A percentile compares a stretch with the other conserved stretches of the same genome.
phyloP scores from a whole-genome alignment of 2,888 invertebrate genomes.

The Dasypolia templi region DNA sequence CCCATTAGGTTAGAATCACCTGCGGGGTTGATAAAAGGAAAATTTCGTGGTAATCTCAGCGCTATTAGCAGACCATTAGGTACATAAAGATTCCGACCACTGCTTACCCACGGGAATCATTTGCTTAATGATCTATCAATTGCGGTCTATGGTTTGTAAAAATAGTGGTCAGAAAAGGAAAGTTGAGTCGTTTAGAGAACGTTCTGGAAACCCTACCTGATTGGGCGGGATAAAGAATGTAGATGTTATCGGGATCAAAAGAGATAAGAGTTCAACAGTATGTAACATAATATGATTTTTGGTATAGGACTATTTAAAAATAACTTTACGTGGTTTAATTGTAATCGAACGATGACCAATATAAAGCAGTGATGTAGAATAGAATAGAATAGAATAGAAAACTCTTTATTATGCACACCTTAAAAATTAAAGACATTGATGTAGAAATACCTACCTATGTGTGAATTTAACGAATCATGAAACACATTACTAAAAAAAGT shows the following conservation, averaged over 20 bases:
- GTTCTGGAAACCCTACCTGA: conserved; percentile 30
- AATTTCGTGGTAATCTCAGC: conserved; percentile 58
- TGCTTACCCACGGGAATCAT: conserved; percentile 59
- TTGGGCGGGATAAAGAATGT: conserved; percentile 14
- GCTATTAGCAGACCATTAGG: conserved; percentile 65
- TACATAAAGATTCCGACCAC: conserved; percentile 65
- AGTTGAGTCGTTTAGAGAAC: conserved; percentile 22
- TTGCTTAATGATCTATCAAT: conserved; percentile 68
- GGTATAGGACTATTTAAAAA: too few species aligned
- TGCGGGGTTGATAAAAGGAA: conserved; percentile 60
- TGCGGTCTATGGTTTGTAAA: conserved; percentile 56
- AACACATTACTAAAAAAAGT: not conserved
- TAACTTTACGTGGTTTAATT: too few species aligned
- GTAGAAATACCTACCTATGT: too few species aligned
- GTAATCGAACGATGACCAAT: too few species aligned
- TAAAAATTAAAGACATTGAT: too few species aligned
- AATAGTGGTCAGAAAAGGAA: conserved; percentile 35
- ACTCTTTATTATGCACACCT: too few species aligned
- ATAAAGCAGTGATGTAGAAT: too few species aligned
- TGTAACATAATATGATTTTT: not conserved
- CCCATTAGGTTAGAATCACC: conserved; percentile 58
- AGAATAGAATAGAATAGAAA: too few species aligned
- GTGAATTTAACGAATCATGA: not conserved
- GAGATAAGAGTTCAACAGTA: not conserved
- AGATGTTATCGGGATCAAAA: conserved; percentile 27